Conservation (phyloP, 2,888 invertebrate species). For the Drosophila flavopinicola region DNA sequence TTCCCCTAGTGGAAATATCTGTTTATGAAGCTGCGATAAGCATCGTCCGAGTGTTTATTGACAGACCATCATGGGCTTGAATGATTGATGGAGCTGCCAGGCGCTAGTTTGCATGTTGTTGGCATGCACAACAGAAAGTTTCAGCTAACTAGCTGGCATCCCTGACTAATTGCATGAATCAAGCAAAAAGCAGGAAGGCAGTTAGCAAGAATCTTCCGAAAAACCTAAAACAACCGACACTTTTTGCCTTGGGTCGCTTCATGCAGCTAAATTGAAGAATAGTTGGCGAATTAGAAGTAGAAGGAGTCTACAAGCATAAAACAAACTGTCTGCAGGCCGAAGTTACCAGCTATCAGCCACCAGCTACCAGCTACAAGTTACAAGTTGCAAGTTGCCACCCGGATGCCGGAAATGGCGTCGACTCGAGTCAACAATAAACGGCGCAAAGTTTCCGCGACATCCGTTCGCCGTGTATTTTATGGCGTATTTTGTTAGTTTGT, state of each 20-base stretch:
- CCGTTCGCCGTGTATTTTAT: conserved; percentile 63
- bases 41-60: conserved; percentile 4
- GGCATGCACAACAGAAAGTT: conserved; percentile 19
- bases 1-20: not conserved
- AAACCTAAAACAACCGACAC: not conserved
- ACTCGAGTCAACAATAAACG: conserved; percentile 72
- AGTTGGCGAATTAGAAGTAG: conserved; percentile 50
- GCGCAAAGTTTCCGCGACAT: conserved; percentile 62
- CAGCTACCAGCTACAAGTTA: conserved; percentile 13
- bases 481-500: conserved; percentile 61
- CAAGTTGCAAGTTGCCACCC: conserved; percentile 25
- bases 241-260: conserved; percentile 13
- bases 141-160: conserved; percentile 10
- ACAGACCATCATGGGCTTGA: conserved; percentile 1
- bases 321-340: conserved; percentile 56
- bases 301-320: conserved; percentile 49
- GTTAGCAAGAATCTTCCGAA: conserved; percentile 16
- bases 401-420: conserved; percentile 62
- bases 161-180: conserved; percentile 27
- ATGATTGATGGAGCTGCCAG: conserved; percentile 45
- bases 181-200: conserved; percentile 1
- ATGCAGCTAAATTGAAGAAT: conserved; percentile 53
- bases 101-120: conserved; percentile 10
- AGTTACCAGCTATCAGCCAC: conserved; percentile 7
- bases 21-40: not conserved